Base-by-base conservation (phyloP, 2,888 invertebrate genomes). In the Hylaea fasciaria region DNA sequence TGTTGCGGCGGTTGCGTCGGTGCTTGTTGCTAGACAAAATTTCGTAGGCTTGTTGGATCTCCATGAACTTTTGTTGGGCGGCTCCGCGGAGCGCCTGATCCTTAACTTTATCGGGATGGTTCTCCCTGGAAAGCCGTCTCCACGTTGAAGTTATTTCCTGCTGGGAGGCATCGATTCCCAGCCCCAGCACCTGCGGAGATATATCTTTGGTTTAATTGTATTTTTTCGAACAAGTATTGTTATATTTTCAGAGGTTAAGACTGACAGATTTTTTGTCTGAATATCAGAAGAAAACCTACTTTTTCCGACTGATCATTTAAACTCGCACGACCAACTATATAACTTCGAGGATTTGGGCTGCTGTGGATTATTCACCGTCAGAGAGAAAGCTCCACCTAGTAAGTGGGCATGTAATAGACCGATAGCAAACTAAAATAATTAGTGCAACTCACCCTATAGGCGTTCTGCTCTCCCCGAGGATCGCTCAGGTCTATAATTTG, bases 11-110 rank as follows among this genome's bases (percentile, higher is more conserved):
- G 66, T 94, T 94, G 50, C 97, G 92, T 66, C 95, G 95, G 53
- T 94, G 94, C 78, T 97, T 97, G 70, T 96, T 96, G 71, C 95
- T 96, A 9, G 97, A 97, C 0, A 98, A 90, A 44, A 96, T 95
- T 79, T 97, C 98, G 81, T 98, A 98, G 0, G 98, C 98, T 79
- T 97, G 96, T 76, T 98, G 98, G 64, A 98, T 97, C 76, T 98
- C 97, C 93, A 98, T 97, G 83, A 98, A 98, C 53, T 94, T 95
- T 69, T 97, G 96, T 78, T 98, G 97, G 0, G 97, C 98, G 1
- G 87, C 93, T 2, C 92, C 87, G 43, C 96, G 94, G 58, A 94
- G 93, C 0, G 93, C 86, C 2, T 93, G 93, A 65, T 97, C 96
- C 78, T 96, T 96, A 5, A 96, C 96, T 83, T 97, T 97, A 80